Evolutionary conservation across 2,113 vertebrate genomes (phyloP).

Genomic region (Diadophis punctatus): DNA sequence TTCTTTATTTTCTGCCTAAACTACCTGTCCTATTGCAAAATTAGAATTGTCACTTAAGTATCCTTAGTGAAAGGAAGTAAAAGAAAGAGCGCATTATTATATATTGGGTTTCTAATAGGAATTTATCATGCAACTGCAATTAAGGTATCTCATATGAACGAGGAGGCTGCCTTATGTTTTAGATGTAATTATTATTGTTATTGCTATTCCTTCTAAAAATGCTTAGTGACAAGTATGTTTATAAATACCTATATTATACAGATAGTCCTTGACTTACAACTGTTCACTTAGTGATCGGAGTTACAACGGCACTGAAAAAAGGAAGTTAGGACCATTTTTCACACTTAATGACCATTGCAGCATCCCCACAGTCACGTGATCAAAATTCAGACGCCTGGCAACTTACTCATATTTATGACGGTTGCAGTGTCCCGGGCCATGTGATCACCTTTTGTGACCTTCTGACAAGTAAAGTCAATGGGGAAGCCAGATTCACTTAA

Average conservation of each 20-base stretch:
- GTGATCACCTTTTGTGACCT: no score
- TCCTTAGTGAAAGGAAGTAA: not conserved
- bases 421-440: no score
- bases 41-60: not conserved
- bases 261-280: no score
- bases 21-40: not conserved
- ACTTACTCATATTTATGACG: no score
- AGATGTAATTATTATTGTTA: not conserved
- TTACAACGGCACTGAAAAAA: no score
- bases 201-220: not conserved
- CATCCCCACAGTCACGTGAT: no score
- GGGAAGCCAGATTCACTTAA: no score
- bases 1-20: not conserved
- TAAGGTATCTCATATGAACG: not conserved
- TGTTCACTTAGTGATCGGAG: no score
- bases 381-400: no score
- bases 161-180: not conserved
- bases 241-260: not conserved
- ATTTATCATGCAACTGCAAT: not conserved
- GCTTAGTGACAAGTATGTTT: not conserved
- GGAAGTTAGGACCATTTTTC: no score
- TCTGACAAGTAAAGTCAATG: no score
- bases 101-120: not conserved
- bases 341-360: no score
- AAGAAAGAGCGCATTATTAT: not conserved